Evolutionary conservation across 2,888 invertebrate genomes (phyloP), one percentile per base, ranked within the genome.

Genomic region (Periphyllus acericola): DNA sequence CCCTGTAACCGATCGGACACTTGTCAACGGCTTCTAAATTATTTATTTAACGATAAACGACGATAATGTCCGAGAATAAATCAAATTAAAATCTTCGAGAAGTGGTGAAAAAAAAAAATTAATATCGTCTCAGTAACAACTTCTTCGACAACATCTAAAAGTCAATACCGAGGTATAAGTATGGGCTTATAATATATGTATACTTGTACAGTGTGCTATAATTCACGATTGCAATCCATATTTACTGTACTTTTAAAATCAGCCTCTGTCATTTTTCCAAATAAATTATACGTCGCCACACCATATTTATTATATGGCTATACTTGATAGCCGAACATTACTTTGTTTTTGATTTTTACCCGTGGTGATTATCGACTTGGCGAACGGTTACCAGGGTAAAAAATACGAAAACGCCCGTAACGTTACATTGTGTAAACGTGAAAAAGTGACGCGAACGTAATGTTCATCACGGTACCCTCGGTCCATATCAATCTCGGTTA

Each of bases 11-110:
- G 32, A 32, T 5, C 36, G 25, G 9, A 17, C 40, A 83, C n/a
- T 55, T 14, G 40, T 83, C 19, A 83, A 83, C n/a, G 36, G 55
- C 60, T 74, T 74, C 17, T 55, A 60, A 83, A 75, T 36, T 36
- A 74, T 21, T 17, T 29, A 55, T 55, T 36, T 34, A 52, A 60
- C n/a, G n/a, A n/a, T n/a, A n/a, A 21, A 21, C 19, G 25, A 72
- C 34, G 34, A 11, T 55, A 75, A 83, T 36, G 55, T 40, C 34
- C 21, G 6, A 82, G n/a, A 52, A 32, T 40, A 81, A 71, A 82
- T 52, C 21, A n/a, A 82, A 82, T 52, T 34, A 19, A 71, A 81
- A 46, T 82, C 71, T 46, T 55, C 29, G 29, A 25, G 46, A 40
- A 25, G 68, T 21, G 32, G 71, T 25, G 29, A 71, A 71, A 71